Base-by-base conservation (phyloP, 2,797 vertebrate genomes). In the Pipistrellus pygmaeus region DNA sequence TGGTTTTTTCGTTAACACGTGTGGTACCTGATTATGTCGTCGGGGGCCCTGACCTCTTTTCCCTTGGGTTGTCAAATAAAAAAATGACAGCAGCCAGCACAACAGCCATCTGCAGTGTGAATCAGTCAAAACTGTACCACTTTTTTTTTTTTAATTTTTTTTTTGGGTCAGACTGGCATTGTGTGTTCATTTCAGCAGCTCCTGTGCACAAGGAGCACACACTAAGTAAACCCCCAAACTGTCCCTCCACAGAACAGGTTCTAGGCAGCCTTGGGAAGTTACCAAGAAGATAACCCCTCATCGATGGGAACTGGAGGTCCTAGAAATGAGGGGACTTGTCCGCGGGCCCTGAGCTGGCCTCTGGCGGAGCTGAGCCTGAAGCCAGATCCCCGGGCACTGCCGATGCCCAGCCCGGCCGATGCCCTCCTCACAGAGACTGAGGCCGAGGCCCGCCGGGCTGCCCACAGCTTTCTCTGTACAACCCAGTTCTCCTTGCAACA, bases 331-430 rank as follows among this genome's bases (percentile, higher is more conserved):
- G 32, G 17, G 18, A 35, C 18, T 48, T 66, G 27, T 57, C 44
- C 8, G 17, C 66, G 62, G 27, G 0, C 55, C 77, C 62, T 6
- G 25, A 71, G 32, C 7, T 0, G 12, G 38, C 30, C 55, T 9
- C 76, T 23, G 53, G 81, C 0, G 25, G 76, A 21, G 64, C 66
- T 35, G 82, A 90, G n/a, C 53, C 62, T 44, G n/a, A 76, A n/a
- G 7, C 8, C 6, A 15, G 60, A 30, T 0, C 12, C 66, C 38
- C 17, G 3, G 5, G 25, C 2, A 1, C 44, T n/a, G n/a, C n/a
- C n/a, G n/a, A n/a, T n/a, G n/a, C n/a, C n/a, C n/a, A n/a, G n/a
- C 32, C n/a, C n/a, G n/a, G n/a, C n/a, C n/a, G 1, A 51, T 21
- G 38, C 23, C 62, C 23, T 18, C 23, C 27, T 5, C 7, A 13